A percentile compares a stretch with the other conserved stretches of the same genome.
These are phyloP conservation scores for Nasonovia ribisnigri DNA, from an alignment of 2,888 invertebrate genomes.

Conservation along the genomic window DNA sequence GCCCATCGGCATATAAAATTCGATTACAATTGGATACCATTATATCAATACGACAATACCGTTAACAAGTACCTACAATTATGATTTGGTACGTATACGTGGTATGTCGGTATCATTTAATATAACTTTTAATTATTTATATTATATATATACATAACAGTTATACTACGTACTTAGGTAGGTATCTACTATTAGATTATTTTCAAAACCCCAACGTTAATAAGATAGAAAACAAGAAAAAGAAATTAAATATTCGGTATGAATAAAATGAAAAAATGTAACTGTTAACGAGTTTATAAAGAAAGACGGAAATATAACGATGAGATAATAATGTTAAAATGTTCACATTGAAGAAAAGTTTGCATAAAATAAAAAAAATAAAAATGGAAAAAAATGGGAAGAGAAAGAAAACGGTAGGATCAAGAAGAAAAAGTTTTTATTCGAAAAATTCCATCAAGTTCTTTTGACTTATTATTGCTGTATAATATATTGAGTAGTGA, in stretches of 20 bases:
- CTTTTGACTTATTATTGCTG: conserved; percentile 65
- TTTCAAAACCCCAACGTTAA: not conserved
- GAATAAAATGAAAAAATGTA: conserved; percentile 56
- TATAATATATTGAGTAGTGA: conserved; percentile 54
- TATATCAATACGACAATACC: not conserved
- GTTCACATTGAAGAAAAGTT: conserved; percentile 62
- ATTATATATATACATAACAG: not conserved
- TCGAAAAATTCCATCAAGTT: conserved; percentile 65
- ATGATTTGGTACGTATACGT: not conserved
- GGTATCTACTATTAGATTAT: not conserved
- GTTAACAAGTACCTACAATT: not conserved
- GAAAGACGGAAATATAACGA: conserved; percentile 64
- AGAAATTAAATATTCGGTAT: conserved; percentile 37
- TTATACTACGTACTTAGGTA: not conserved
- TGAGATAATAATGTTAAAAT: conserved; percentile 63
- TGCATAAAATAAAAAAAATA: conserved; percentile 45
- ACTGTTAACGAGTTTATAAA: conserved; percentile 62
- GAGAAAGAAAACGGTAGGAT: conserved; percentile 56
- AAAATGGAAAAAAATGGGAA: conserved; percentile 25
- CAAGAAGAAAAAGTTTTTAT: conserved; percentile 63
- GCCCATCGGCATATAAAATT: not conserved
- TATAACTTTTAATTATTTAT: not conserved
- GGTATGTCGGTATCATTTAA: not conserved
- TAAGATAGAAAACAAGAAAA: conserved; percentile 29
- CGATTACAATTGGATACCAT: not conserved